A percentile compares a stretch with the other conserved stretches of the same genome.
Evolutionary conservation across 2,888 invertebrate species (phyloP).

Genomic region (Nesidiocoris tenuis): DNA sequence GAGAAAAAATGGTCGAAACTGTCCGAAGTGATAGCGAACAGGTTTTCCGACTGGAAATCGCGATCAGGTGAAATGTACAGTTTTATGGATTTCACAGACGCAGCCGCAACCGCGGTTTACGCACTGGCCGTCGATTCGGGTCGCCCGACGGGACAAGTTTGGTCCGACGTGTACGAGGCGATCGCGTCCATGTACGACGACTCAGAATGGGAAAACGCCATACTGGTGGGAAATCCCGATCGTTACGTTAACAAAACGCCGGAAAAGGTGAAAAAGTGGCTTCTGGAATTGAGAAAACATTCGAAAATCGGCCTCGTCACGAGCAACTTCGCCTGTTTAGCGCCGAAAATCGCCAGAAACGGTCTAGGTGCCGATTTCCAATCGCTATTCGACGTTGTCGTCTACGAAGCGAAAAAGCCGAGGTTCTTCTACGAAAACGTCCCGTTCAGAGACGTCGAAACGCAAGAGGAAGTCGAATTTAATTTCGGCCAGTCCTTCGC

Average conservation of each 20-base stretch:
- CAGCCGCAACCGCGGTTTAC: constrained; percentile 63
- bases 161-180: constrained; percentile 66
- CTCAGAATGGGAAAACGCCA: constrained; percentile 65
- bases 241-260: constrained; percentile 63
- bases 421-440: constrained; percentile 65
- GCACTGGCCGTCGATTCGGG: constrained; percentile 66
- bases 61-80: constrained; percentile 66
- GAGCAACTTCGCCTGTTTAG: constrained; percentile 70
- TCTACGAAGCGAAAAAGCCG: constrained; percentile 72
- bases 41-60: constrained; percentile 59
- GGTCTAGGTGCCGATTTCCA: constrained; percentile 66
- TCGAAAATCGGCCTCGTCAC: constrained; percentile 65
- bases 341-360: constrained; percentile 62
- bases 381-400: constrained; percentile 63
- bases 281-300: constrained; percentile 59
- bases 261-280: constrained; percentile 60
- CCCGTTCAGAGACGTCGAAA: constrained; percentile 58
- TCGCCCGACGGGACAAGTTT: constrained; percentile 56
- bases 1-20: constrained; percentile 61
- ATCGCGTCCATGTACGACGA: constrained; percentile 62
- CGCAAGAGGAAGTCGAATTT: constrained; percentile 48
- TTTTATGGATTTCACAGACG: constrained; percentile 61
- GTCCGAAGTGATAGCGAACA: constrained; percentile 57
- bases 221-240: constrained; percentile 60
- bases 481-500: not conserved